Percentiles rank a stretch among this genome's conserved stretches.
Conservation (phyloP, 2,113 vertebrate genomes). For the Rafetus swinhoei region DNA sequence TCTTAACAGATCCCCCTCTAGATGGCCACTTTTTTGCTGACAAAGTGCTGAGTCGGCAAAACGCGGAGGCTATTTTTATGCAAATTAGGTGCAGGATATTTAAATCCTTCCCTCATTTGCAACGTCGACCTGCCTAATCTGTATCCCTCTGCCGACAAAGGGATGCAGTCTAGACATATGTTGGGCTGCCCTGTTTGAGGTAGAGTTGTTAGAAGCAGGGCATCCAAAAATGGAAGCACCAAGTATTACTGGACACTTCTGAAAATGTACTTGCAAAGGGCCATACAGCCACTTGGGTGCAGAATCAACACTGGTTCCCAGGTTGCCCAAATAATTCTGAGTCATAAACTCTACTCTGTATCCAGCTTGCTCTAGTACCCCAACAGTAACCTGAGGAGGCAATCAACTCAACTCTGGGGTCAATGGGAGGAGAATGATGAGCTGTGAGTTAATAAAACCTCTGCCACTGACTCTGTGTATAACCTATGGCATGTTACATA, state of each 20-base stretch:
- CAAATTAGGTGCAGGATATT: too few relatives aligned
- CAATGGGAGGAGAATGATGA: background rate
- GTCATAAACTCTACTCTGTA: background rate
- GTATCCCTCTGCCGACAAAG: too few relatives aligned
- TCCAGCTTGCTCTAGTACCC: background rate
- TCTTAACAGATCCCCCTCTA: too few relatives aligned
- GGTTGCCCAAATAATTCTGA: background rate
- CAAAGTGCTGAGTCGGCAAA: too few relatives aligned
- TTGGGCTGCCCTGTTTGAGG: background rate
- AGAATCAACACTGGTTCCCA: background rate
- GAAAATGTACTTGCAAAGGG: background rate
- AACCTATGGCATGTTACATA: background rate
- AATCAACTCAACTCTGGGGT: background rate
- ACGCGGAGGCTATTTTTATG: too few relatives aligned
- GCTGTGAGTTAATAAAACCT: background rate
- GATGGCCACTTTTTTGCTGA: too few relatives aligned
- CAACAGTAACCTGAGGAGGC: background rate
- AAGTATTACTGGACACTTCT: background rate
- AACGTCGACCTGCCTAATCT: too few relatives aligned
- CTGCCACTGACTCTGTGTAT: background rate
- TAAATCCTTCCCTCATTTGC: too few relatives aligned
- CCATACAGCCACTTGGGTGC: rapidly evolving
- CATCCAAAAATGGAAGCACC: background rate
- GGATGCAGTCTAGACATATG: too few relatives aligned
- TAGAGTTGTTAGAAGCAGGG: background rate